Percentiles rank a stretch among this genome's conserved stretches.
Evolutionary conservation across 2,797 vertebrate genomes (phyloP).

Genomic region (Sebastes baramenuke): DNA sequence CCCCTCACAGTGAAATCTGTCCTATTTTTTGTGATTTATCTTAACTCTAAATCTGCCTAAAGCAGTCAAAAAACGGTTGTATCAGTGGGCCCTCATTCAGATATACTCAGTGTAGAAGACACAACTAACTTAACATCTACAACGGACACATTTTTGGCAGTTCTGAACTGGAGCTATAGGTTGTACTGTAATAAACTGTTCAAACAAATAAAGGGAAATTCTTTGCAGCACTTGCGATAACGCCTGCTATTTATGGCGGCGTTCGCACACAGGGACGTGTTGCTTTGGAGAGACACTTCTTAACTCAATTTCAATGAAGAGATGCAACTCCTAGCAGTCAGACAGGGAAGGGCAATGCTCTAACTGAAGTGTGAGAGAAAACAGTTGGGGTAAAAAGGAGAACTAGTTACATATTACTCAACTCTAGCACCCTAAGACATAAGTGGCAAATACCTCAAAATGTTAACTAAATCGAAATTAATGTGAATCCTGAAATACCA

Average conservation of each 20-base stretch:
- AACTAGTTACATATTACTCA: background rate
- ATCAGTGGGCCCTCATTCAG: background rate
- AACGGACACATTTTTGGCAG: background rate
- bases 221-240: too few species aligned
- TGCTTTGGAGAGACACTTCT: background rate
- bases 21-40: background rate
- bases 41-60: background rate
- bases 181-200: too few species aligned
- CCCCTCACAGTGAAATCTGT: background rate
- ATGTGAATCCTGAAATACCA: background rate
- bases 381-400: background rate
- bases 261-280: too few species aligned
- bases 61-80: background rate
- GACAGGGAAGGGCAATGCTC: background rate
- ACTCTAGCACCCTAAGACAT: background rate
- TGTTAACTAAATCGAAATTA: background rate
- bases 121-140: background rate
- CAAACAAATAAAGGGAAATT: too few species aligned
- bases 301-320: slow-evolving; percentile 3
- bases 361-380: background rate
- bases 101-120: background rate
- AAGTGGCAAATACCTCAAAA: background rate
- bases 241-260: too few species aligned
- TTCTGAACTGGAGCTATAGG: background rate
- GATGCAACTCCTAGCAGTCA: background rate